Base-by-base conservation (phyloP, 2,113 vertebrate species). In the Bubalus kerabau region DNA sequence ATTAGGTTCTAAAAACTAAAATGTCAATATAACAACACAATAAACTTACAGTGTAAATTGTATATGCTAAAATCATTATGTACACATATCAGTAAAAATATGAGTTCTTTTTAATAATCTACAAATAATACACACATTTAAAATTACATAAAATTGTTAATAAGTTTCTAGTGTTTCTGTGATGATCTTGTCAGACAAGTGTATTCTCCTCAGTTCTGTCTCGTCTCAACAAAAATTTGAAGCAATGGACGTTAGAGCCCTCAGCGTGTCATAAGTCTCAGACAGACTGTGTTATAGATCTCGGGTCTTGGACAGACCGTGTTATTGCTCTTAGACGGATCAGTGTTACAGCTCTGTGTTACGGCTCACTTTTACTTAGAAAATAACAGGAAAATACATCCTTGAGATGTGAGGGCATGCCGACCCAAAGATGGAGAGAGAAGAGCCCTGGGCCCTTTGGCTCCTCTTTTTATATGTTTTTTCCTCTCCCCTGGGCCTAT, bases 61-160 rank as follows among this genome's bases (percentile, higher is more conserved):
- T 26, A 59, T 57, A 52, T 28, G 16, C 32, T 67, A 92, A 80
- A 88, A 60, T 43, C 71, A 46, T 74, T 59, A 54, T 23, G 32
- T 57, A 19, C 4, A 81, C 16, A 21, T 46, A 71, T 36, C 23
- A 90, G 16, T 40, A 93, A 74, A 94, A 40, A 40, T 43, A 48
- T 43, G 50, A 76, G 52, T 67, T 85, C 13, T 67, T 67, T 50
- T 10, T n/a, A 85, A 54, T 85, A 52, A 59, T 62, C 46, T 95
- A 30, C 7, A 86, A 32, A 56, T 76, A 56, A 56, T 50, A 23
- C 2, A 23, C 36, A 23, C 13, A 62, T 87, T 94, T 84, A 64
- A 86, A 90, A 83, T 14, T 50, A 57, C 7, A 8, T 57, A 46
- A 62, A 48, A 81, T 85, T 85, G 46, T 87, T 91, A 90, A 50